Base-by-base conservation (phyloP, 2,113 vertebrate species). In the Australoheros scitulus region DNA sequence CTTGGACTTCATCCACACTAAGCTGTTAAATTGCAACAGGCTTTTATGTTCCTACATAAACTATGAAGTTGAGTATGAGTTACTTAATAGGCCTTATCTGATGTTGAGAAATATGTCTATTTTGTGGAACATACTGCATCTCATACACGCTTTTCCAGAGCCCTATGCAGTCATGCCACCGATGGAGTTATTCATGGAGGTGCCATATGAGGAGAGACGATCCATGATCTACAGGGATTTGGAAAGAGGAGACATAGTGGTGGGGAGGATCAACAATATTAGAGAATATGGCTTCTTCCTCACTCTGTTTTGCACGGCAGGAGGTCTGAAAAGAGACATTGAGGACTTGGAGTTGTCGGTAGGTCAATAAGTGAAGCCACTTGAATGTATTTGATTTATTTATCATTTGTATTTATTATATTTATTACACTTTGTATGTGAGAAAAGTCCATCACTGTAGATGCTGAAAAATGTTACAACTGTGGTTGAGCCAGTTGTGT, bases 241-340 rank as follows among this genome's bases (percentile, higher is more conserved):
- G 10, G 98, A 99, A 32, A 96, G 93, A 56, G 98, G 98, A 0
- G 97, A 99, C 83, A 92, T 97, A 0, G 96, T 99, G 58, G 97
- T 99, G 22, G 98, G 98, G 72, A 95, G 95, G 87, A 97, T 99
- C 65, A 97, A 96, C 32, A 98, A 98, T 38, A 97, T 99, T 52
- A 94, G 98, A 43, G 98, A 99, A 84, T 99, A 99, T 17, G 98
- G 98, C 56, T 99, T 99, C 94, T 99, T 99, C 90, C 95, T 99
- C 89, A 98, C 96, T 70, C 93, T 99, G 81, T 96, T 99, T 61
- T 97, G 97, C 79, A 94, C 97, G 81, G 97, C 96, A 36, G 97
- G 97, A 47, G 96, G 93, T 34, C 85, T 96, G 70, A 94, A 97
- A 88, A 96, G 98, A 91, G 97, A 99, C 82, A 96, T 99, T 15